phyloP scores from a whole-genome alignment of 2,888 invertebrate genomes.

The Diachrysia chrysitis region DNA sequence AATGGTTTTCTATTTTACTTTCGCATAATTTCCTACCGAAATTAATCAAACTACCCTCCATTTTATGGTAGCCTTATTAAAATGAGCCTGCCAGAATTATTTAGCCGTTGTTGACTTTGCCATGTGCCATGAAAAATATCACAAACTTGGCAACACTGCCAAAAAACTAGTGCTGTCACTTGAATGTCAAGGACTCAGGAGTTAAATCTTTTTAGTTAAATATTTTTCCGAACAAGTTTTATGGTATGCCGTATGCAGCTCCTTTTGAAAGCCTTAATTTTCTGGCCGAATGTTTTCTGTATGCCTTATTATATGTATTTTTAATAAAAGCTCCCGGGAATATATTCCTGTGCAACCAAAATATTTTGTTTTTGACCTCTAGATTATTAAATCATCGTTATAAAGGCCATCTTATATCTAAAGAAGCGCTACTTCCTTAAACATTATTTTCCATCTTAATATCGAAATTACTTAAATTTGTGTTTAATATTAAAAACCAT shows the following conservation, averaged over 20 bases:
- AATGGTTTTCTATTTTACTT: background rate
- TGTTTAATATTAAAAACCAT: background rate
- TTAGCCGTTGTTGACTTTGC: slow-evolving; percentile 44
- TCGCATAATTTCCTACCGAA: too few relatives aligned
- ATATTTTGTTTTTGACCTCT: background rate
- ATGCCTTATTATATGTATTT: too few relatives aligned
- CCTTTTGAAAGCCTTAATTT: background rate
- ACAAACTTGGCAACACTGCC: slow-evolving; percentile 49
- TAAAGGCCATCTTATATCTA: background rate
- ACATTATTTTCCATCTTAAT: background rate
- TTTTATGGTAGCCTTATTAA: slow-evolving; percentile 22
- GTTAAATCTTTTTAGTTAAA: slow-evolving; percentile 9
- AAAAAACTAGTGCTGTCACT: slow-evolving; percentile 48
- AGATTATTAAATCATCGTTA: background rate
- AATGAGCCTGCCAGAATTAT: slow-evolving; percentile 26
- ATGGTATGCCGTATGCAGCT: background rate
- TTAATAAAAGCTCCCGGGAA: too few relatives aligned
- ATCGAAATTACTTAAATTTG: background rate
- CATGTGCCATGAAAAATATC: slow-evolving; percentile 47
- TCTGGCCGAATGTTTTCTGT: too few relatives aligned
- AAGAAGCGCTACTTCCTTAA: background rate
- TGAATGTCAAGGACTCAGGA: slow-evolving; percentile 53
- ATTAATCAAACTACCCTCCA: slow-evolving; percentile 9
- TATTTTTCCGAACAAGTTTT: slow-evolving; percentile 5
- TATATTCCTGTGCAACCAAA: too few relatives aligned